phyloP scores from a whole-genome alignment of 2,888 invertebrate genomes.

The Mimachlamys varia region DNA sequence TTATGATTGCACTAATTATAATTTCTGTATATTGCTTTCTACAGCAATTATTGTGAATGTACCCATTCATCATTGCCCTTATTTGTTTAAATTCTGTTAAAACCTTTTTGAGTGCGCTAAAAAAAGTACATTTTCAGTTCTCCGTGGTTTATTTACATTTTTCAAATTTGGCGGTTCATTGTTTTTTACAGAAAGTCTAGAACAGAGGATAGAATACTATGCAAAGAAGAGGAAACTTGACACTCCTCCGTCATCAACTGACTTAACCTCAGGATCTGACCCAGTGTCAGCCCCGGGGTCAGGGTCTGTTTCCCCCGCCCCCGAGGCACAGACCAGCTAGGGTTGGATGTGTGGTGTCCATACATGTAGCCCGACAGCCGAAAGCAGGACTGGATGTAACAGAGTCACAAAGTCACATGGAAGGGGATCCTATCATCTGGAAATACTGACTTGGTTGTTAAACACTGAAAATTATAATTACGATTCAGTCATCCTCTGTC shows the following conservation, averaged over 20 bases:
- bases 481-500: neutral
- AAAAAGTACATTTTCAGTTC: too few species aligned
- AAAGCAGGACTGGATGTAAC: neutral
- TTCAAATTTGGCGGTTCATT: too few species aligned
- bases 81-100: too few species aligned
- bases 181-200: constrained; percentile 85
- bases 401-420: too few species aligned
- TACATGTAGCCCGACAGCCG: neutral
- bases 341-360: neutral
- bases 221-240: constrained; percentile 83
- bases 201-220: constrained; percentile 90
- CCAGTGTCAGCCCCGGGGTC: neutral
- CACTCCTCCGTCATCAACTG: constrained; percentile 1
- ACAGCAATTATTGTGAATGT: too few species aligned
- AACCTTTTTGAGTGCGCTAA: too few species aligned
- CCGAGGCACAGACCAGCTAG: neutral
- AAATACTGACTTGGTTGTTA: neutral
- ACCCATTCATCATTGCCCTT: too few species aligned
- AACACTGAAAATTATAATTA: neutral
- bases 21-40: too few species aligned
- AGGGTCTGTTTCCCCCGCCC: neutral
- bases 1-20: too few species aligned
- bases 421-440: neutral
- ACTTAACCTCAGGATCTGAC: neutral
- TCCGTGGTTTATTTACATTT: too few species aligned